These are phyloP conservation scores for Leucozona laternaria DNA, from an alignment of 2,888 invertebrate genomes.

Conservation along the genomic window DNA sequence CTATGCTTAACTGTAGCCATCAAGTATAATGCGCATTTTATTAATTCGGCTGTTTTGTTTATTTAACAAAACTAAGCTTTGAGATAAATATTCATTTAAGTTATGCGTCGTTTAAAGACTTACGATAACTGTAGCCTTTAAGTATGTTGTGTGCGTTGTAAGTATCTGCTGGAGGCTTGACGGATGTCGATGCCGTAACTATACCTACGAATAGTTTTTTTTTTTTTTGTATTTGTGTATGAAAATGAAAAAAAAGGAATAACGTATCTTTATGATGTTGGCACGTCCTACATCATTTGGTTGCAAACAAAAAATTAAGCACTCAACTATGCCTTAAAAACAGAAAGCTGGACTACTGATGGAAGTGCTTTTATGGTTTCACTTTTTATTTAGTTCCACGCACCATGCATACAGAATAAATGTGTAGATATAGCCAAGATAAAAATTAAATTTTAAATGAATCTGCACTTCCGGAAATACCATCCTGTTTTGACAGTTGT, in stretches of 20 bases:
- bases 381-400: slow-evolving; percentile 50
- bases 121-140: too few species aligned
- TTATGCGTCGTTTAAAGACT: too few species aligned
- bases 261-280: slow-evolving; percentile 38
- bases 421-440: neutral
- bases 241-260: slow-evolving; percentile 4
- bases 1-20: too few species aligned
- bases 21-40: too few species aligned
- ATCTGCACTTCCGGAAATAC: neutral
- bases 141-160: too few species aligned
- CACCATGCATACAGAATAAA: neutral
- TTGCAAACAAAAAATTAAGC: slow-evolving; percentile 2
- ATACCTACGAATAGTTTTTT: slow-evolving; percentile 19
- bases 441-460: neutral
- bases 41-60: too few species aligned
- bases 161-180: too few species aligned
- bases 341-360: slow-evolving; percentile 46
- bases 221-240: neutral
- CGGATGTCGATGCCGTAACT: too few species aligned
- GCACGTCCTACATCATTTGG: slow-evolving; percentile 37
- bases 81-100: too few species aligned
- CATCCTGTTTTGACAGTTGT: slow-evolving; percentile 9
- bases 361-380: slow-evolving; percentile 63
- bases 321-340: slow-evolving; percentile 35
- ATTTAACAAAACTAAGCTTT: too few species aligned